A percentile compares a stretch with the other conserved stretches of the same genome.
Conservation (phyloP, 2,113 vertebrate species). For the Rhinolophus ferrumequinum region DNA sequence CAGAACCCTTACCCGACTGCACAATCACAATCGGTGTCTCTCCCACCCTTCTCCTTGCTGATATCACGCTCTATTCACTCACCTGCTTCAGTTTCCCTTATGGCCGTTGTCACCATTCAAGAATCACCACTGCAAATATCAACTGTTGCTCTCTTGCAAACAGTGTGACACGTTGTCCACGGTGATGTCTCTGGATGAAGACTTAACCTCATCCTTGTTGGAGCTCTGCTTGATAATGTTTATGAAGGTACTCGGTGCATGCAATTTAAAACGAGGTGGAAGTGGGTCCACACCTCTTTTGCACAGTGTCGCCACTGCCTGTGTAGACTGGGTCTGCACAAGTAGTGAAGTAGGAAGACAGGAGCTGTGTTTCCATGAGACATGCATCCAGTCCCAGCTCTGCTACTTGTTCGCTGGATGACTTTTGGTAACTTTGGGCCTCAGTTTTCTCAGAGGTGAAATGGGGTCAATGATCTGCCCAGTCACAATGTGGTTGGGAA, state of each 20-base stretch:
- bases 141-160: fast-evolving
- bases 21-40: neutral
- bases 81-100: neutral
- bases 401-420: neutral
- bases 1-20: neutral
- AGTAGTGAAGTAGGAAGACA: fast-evolving
- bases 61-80: fast-evolving
- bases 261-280: neutral
- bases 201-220: neutral
- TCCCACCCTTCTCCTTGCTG: neutral
- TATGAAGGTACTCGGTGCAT: neutral
- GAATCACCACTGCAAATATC: fast-evolving
- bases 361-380: neutral
- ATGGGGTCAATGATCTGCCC: neutral
- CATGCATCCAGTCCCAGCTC: conserved; percentile 3
- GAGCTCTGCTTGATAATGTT: neutral
- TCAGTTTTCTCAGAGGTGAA: conserved; percentile 33
- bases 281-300: neutral
- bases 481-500: neutral
- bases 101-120: fast-evolving
- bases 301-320: too few species aligned
- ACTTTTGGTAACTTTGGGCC: neutral
- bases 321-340: fast-evolving
- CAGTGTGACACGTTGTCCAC: fast-evolving
- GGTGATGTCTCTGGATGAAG: neutral